Conservation (phyloP, 2,888 invertebrate genomes). For the Pasiphila rectangulata region DNA sequence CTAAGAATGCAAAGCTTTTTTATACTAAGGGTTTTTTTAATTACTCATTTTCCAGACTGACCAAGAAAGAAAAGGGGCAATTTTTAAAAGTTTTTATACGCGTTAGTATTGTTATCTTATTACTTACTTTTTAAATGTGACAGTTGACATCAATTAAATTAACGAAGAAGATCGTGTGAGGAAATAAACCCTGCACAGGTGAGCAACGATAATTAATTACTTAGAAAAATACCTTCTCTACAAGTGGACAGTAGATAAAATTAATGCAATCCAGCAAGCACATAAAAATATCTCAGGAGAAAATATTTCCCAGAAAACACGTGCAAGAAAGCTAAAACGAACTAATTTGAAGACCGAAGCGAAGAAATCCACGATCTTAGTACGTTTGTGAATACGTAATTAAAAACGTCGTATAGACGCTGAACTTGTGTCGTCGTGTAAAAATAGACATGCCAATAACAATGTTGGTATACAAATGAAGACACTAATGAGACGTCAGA, state of each 20-base stretch:
- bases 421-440: constrained; percentile 41
- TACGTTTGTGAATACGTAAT: constrained; percentile 30
- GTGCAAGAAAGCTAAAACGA: constrained; percentile 1
- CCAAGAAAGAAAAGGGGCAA: no score
- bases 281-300: constrained; percentile 2
- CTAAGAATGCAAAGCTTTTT: neutral
- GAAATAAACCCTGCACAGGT: no score
- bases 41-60: no score
- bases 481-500: constrained; percentile 64
- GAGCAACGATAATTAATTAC: no score
- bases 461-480: constrained; percentile 55
- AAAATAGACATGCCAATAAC: constrained; percentile 64
- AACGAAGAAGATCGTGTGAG: no score
- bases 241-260: constrained; percentile 22
- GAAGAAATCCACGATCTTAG: constrained; percentile 1
- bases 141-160: no score
- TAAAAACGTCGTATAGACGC: constrained; percentile 37
- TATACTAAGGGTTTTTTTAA: no score
- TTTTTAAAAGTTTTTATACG: no score
- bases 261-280: constrained; percentile 18
- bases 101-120: no score
- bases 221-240: no score
- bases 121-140: no score
- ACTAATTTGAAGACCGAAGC: constrained; percentile 1
- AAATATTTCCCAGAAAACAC: constrained; percentile 4